Percentiles rank a stretch among this genome's conserved stretches.
phyloP scores from a whole-genome alignment of 2,888 invertebrate species.

The Drosophila flavopinicola region DNA sequence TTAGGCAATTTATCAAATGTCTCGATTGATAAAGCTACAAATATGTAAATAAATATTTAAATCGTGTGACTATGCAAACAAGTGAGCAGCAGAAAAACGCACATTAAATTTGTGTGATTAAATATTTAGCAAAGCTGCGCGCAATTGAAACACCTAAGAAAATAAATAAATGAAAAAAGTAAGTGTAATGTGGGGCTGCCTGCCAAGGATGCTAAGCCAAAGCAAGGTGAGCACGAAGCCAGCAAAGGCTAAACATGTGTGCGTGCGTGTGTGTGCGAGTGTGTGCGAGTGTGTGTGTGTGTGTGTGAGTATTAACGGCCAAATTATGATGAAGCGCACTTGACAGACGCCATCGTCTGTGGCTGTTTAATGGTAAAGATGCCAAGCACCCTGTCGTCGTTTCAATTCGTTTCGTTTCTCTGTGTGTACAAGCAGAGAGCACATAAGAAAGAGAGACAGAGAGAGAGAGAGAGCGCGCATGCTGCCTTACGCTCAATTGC shows the following conservation, averaged over 20 bases:
- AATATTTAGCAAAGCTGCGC: slow-evolving; percentile 66
- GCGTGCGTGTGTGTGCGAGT: slow-evolving; percentile 3
- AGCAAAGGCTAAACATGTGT: slow-evolving; percentile 42
- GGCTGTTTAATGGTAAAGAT: slow-evolving; percentile 43
- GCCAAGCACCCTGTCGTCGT: slow-evolving; percentile 61
- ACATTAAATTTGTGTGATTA: slow-evolving; percentile 72
- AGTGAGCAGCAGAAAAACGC: slow-evolving; percentile 32
- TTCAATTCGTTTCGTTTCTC: slow-evolving; percentile 57
- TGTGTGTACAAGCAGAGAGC: slow-evolving; percentile 30
- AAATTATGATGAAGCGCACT: slow-evolving; percentile 76
- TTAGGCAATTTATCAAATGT: too few species aligned
- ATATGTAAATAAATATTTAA: neutral
- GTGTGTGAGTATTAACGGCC: slow-evolving; percentile 62
- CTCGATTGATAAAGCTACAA: neutral
- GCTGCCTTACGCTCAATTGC: slow-evolving; percentile 22
- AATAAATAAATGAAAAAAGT: slow-evolving; percentile 16
- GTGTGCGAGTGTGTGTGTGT: slow-evolving; percentile 4
- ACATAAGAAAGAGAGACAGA: neutral
- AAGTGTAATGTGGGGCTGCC: slow-evolving; percentile 30
- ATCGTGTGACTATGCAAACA: slow-evolving; percentile 7
- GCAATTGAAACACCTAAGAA: slow-evolving; percentile 50
- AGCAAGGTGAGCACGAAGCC: slow-evolving; percentile 40
- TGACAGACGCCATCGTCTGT: slow-evolving; percentile 62
- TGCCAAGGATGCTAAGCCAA: slow-evolving; percentile 35
- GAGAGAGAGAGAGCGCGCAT: neutral